Conservation (phyloP, 2,113 vertebrate genomes). For the Dicaeum eximium region DNA sequence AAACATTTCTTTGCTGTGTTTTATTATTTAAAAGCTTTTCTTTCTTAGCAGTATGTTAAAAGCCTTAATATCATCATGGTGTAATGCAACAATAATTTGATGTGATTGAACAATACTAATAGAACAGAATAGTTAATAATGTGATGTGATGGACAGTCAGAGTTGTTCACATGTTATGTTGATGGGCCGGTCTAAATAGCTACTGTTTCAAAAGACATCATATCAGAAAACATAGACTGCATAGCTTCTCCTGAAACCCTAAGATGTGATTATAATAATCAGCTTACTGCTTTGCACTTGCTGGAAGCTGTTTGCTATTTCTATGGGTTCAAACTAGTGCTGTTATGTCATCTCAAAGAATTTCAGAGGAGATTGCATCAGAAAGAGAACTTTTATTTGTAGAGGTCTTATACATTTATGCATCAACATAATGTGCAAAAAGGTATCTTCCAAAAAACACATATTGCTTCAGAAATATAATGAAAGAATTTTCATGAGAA, state of each 20-base stretch:
- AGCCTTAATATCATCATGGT: neutral
- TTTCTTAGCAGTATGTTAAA: neutral
- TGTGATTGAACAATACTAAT: neutral
- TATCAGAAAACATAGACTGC: neutral
- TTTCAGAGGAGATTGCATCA: neutral
- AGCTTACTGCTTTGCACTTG: constrained; percentile 27
- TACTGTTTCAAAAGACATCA: neutral
- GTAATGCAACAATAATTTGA: neutral
- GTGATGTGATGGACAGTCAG: constrained; percentile 10
- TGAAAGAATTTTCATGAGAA: neutral
- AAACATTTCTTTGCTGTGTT: neutral
- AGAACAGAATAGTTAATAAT: neutral
- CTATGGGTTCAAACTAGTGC: neutral
- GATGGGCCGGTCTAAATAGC: neutral
- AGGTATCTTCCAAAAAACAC: neutral
- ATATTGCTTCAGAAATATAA: neutral
- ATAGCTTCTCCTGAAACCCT: neutral
- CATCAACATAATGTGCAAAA: neutral
- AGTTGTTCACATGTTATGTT: constrained; percentile 24
- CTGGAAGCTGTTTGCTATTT: constrained; percentile 50
- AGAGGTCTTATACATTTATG: neutral
- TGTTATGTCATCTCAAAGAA: neutral
- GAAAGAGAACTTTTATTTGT: neutral
- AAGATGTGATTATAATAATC: constrained; percentile 26
- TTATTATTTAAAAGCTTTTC: neutral